These are phyloP conservation scores for Invenusta paracnida DNA, from an alignment of 2,888 invertebrate species.

Conservation along the genomic window DNA sequence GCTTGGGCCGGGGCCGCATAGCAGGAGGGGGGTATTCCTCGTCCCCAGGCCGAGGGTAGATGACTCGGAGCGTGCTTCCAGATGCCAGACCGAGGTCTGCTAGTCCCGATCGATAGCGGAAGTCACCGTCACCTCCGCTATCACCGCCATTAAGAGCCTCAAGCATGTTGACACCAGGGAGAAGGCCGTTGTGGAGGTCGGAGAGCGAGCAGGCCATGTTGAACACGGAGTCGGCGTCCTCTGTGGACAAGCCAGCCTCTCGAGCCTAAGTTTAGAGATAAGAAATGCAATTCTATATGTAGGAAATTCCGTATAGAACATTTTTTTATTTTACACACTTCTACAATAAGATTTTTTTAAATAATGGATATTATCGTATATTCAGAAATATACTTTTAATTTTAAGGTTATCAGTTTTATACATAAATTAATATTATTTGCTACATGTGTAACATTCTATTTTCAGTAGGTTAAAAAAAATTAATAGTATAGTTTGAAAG, in stretches of 20 bases:
- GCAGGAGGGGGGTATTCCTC: constrained; percentile 33
- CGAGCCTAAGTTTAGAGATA: not conserved
- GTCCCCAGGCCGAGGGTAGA: constrained; percentile 23
- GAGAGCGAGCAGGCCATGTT: constrained; percentile 1
- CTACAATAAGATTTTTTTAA: too few species aligned
- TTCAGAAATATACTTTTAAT: too few species aligned
- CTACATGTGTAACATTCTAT: too few species aligned
- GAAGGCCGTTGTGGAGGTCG: constrained; percentile 22
- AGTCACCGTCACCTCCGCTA: not conserved
- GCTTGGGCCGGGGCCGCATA: constrained; percentile 30
- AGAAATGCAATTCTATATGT: not conserved
- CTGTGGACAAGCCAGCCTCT: not conserved
- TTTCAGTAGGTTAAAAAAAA: too few species aligned
- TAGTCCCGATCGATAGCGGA: not conserved
- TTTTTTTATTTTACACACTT: not conserved
- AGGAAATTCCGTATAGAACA: not conserved
- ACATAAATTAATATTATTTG: too few species aligned
- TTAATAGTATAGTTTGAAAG: too few species aligned
- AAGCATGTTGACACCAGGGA: constrained; percentile 8
- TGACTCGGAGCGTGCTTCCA: not conserved
- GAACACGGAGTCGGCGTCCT: not conserved
- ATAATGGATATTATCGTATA: too few species aligned
- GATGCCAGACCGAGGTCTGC: not conserved
- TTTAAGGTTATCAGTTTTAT: too few species aligned
- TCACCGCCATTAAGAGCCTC: not conserved